Base-by-base conservation (phyloP, 2,888 invertebrate species). In the Dasysyrphus tricinctus region DNA sequence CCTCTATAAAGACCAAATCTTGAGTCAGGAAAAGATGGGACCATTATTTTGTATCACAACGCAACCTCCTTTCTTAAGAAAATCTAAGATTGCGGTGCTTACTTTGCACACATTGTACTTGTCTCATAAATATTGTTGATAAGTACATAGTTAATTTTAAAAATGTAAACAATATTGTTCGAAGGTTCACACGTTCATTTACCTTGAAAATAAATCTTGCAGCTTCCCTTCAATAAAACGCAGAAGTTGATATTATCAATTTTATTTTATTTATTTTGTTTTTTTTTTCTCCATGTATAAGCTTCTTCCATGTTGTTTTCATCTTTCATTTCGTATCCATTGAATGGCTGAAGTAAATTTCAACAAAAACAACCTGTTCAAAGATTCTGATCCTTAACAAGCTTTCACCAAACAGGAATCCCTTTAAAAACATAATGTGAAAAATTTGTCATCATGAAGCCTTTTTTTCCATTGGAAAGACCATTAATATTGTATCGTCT, bases 401-500 rank as follows among this genome's bases (percentile, higher is more conserved):
- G 69, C 39, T 69, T 39, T 39, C n/a, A 24, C 39, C 39, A 69
- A 29, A 67, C 6, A 67, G 8, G 19, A 54, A 37, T 69, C 54
- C 39, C 69, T 69, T 54, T 69, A 69, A 69, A 42, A 69, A 54
- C 69, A 54, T 54, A 69, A 54, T 69, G 54, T 54, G n/a, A 69
- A 69, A 69, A 29, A 69, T 69, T 69, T 69, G 69, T 69, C 69
- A 65, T 65, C 44, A 29, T 69, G 69, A 39, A 69, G 69, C 69
- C 69, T 24, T 39, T 65, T 39, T 67, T 67, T 67, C 34, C 34
- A 69, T 54, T 54, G 24, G 24, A 69, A 54, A 69, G 69, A 69
- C 69, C 69, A 69, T 69, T 69, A 69, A 69, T 69, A 54, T 69
- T 69, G 54, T 54, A 69, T 54, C 54, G 69, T 69, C 37, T 51